Evolutionary conservation across 2,113 vertebrate genomes (phyloP), one percentile per base, ranked within the genome.

Genomic region (Mobula birostris): DNA sequence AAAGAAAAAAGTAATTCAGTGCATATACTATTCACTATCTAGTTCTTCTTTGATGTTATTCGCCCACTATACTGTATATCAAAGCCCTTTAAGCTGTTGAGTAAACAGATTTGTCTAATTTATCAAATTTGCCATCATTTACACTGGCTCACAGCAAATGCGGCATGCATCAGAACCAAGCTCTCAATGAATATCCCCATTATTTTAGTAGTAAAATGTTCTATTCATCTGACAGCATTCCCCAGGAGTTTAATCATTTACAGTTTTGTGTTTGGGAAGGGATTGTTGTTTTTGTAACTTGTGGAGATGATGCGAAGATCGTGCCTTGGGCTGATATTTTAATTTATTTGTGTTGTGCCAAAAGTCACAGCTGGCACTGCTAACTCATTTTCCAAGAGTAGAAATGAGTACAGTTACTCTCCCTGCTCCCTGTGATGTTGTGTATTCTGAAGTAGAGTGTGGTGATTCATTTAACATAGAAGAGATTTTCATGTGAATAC

Each of bases 321-420:
- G 9, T 68, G 61, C 85, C 61, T 90, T 90, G 61, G 85, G 85
- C 85, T 90, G 85, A 90, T 90, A 90, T 90, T 90, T 90, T 68
- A 66, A 63, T 90, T 66, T 63, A 90, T 66, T 68, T 66, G 61
- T 66, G 27, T 66, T 36, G 14, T 90, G 85, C 85, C 85, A 90
- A 90, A 63, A 90, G 85, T 32, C 85, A 90, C 85, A 90, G 85
- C 85, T 90, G 85, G 85, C 61, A 66, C 63, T 90, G 61, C 61
- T 66, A 90, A 66, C 85, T 90, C 61, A 88, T 88, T 85, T 58
- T 63, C 85, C 58, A 63, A 15, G 61, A 90, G 29, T 29, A 66
- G 24, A 66, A 32, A 68, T 90, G 85, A 66, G 32, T 32, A 15
- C 32, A 90, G 85, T 90, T 66, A 90, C 15, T n/a, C 85, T 90